A percentile compares a stretch with the other conserved stretches of the same genome.
Evolutionary conservation across 2,888 invertebrate species (phyloP).

Genomic region (Ormia ochracea): DNA sequence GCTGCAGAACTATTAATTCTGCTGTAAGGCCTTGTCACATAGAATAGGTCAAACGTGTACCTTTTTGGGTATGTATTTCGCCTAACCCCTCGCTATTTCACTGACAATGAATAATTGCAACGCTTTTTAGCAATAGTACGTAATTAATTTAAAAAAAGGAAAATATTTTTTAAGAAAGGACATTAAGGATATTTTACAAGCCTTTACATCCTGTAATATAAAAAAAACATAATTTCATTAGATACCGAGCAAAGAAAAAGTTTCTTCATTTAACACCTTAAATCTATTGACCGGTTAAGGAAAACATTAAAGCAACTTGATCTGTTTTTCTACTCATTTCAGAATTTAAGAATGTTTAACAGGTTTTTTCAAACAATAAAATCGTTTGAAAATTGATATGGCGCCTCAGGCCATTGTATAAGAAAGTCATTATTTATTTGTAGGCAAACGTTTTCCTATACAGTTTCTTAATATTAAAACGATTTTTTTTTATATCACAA

Average conservation of each 20-base stretch:
- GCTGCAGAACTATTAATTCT: too few species aligned
- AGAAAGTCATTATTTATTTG: neutral
- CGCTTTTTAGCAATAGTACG: too few species aligned
- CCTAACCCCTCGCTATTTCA: too few species aligned
- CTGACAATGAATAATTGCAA: too few species aligned
- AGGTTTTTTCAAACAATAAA: neutral
- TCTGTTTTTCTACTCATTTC: constrained; percentile 57
- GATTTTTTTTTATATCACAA: neutral
- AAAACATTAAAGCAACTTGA: constrained; percentile 36
- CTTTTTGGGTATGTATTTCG: too few species aligned
- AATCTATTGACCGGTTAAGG: too few species aligned
- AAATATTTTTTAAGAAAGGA: too few species aligned
- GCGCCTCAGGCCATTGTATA: constrained; percentile 34
- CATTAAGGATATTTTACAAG: too few species aligned
- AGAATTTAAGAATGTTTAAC: constrained; percentile 59
- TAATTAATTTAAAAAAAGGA: too few species aligned
- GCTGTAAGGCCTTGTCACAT: too few species aligned
- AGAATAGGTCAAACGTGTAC: too few species aligned
- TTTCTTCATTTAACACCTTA: constrained; percentile 11
- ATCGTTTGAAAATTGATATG: constrained; percentile 25
- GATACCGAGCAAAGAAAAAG: neutral
- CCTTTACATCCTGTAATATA: too few species aligned
- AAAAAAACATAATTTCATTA: neutral
- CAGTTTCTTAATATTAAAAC: neutral
- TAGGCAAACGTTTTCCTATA: constrained; percentile 8